phyloP scores from a whole-genome alignment of 2,113 vertebrate species.

The Ceuthmochares aereus region DNA sequence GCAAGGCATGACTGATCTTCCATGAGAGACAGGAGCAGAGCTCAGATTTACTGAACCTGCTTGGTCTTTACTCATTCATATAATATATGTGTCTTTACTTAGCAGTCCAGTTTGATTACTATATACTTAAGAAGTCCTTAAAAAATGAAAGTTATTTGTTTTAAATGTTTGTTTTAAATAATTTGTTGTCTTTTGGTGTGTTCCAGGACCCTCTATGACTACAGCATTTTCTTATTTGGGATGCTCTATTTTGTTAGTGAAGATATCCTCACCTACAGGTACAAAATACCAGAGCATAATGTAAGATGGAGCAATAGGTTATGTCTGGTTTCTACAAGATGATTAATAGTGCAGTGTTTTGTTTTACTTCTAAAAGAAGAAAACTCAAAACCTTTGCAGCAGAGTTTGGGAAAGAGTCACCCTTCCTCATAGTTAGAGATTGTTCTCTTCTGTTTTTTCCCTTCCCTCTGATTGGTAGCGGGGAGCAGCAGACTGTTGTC shows the following conservation, averaged over 20 bases:
- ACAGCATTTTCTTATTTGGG: not conserved
- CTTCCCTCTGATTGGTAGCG: not conserved
- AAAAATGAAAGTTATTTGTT: not conserved
- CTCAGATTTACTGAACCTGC: not conserved
- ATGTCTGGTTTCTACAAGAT: not conserved
- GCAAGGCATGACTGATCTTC: not conserved
- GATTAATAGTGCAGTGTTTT: not conserved
- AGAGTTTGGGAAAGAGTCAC: not conserved
- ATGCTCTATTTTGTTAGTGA: not conserved
- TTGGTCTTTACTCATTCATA: not conserved
- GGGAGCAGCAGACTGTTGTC: not conserved
- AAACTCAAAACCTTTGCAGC: not conserved
- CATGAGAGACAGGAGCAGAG: not conserved
- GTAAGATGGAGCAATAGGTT: not conserved
- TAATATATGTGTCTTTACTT: not conserved
- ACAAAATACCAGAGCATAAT: not conserved
- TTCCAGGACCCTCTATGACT: not conserved
- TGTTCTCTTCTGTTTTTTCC: fast-evolving
- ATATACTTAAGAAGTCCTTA: not conserved
- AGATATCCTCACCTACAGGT: not conserved
- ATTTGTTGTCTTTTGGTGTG: not conserved
- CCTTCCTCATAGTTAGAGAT: not conserved
- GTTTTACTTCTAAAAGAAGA: not conserved
- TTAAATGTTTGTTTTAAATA: not conserved
- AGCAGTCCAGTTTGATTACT: not conserved